These are phyloP conservation scores for Acanthurus leucopareius DNA, from an alignment of 2,797 vertebrate genomes.

Conservation along the genomic window DNA sequence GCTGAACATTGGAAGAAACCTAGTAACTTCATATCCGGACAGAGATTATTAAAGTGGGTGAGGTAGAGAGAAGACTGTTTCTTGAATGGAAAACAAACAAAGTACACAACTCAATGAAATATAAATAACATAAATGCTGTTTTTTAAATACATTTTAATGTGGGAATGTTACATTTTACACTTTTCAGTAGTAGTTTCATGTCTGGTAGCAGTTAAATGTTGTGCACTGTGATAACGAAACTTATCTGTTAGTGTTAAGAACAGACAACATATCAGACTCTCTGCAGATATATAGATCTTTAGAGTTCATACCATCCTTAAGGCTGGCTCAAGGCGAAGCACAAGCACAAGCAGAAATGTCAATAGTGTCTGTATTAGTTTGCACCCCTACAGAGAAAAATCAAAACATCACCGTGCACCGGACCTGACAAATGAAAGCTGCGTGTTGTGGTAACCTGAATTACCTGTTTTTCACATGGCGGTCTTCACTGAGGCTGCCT, in stretches of 20 bases:
- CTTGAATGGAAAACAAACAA: slow-evolving; percentile 17
- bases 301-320: slow-evolving; percentile 10
- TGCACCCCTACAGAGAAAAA: slow-evolving; percentile 52
- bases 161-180: not conserved
- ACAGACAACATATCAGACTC: not conserved
- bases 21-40: slow-evolving; percentile 34
- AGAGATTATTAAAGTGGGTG: slow-evolving; percentile 42
- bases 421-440: slow-evolving; percentile 48
- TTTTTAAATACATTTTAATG: not conserved
- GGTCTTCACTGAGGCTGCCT: slow-evolving; percentile 13
- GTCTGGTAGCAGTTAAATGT: not conserved
- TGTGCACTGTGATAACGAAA: not conserved
- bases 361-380: slow-evolving; percentile 52
- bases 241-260: not conserved
- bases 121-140: too few relatives aligned
- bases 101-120: too few relatives aligned
- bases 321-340: slow-evolving; percentile 27
- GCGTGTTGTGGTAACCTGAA: slow-evolving; percentile 26
- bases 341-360: slow-evolving; percentile 43
- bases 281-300: not conserved
- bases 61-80: slow-evolving; percentile 10
- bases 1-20: slow-evolving; percentile 13
- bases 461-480: slow-evolving; percentile 27
- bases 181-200: not conserved
- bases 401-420: slow-evolving; percentile 55